Evolutionary conservation across 1,140 invertebrate species (phyloP).

Genomic region (Paraescarpia echinospica): DNA sequence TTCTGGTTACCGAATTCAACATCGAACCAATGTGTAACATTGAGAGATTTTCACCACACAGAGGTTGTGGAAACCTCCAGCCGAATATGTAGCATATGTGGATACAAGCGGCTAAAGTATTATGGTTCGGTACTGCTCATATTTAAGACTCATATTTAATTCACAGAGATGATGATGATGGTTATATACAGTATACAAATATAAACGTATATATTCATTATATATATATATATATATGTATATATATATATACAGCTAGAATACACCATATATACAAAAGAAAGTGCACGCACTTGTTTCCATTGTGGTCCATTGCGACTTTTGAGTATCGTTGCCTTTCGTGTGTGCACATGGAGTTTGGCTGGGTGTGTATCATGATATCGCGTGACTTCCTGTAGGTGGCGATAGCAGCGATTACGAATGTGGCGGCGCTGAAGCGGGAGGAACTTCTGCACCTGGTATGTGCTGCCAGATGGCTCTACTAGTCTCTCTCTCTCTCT

Average conservation of each 20-base stretch:
- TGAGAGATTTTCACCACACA: too few species aligned
- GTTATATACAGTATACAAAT: too few species aligned
- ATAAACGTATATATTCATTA: too few species aligned
- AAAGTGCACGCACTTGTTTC: too few species aligned
- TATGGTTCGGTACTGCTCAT: neutral
- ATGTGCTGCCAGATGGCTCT: neutral
- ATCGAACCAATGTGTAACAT: neutral
- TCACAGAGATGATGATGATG: too few species aligned
- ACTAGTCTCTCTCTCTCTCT: neutral
- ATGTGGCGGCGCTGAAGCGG: neutral
- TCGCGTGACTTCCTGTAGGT: neutral
- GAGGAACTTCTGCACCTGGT: neutral
- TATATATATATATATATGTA: too few species aligned
- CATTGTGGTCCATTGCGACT: too few species aligned
- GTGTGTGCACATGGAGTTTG: neutral
- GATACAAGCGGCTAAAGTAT: neutral
- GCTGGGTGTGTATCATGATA: neutral
- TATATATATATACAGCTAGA: too few species aligned
- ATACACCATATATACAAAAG: too few species aligned
- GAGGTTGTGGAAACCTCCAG: too few species aligned
- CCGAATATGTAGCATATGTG: neutral
- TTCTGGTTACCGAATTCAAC: neutral
- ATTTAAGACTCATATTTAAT: neutral
- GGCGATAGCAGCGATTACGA: neutral
- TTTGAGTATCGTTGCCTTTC: neutral